A percentile compares a stretch with the other conserved stretches of the same genome.
Conservation (phyloP, 2,113 vertebrate genomes). For the Eptesicus fuscus region DNA sequence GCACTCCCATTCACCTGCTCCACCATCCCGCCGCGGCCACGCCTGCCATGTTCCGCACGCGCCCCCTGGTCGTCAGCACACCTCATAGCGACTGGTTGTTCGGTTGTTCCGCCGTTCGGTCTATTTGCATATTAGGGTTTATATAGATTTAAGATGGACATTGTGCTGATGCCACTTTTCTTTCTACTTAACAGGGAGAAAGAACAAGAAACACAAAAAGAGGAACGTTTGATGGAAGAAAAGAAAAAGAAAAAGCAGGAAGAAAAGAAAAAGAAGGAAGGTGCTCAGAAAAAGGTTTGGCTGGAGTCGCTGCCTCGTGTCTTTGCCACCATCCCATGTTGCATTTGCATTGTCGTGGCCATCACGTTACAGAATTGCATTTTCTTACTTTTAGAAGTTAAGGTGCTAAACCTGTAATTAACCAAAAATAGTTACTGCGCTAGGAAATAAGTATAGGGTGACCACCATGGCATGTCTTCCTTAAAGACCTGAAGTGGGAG, state of each 20-base stretch:
- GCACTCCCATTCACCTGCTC: too few species aligned
- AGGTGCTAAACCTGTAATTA: not conserved
- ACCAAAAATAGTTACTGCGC: not conserved
- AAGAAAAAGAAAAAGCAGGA: slow-evolving; percentile 99
- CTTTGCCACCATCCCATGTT: not conserved
- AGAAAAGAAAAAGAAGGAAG: slow-evolving; percentile 98
- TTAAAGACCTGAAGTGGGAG: not conserved
- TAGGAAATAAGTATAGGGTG: not conserved
- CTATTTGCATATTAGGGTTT: too few species aligned
- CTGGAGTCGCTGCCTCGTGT: accelerated
- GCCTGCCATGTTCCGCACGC: too few species aligned
- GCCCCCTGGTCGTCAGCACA: too few species aligned
- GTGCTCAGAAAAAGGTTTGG: slow-evolving; percentile 95
- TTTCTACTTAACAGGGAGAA: slow-evolving; percentile 86
- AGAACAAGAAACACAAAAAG: slow-evolving; percentile 92
- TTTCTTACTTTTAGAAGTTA: not conserved
- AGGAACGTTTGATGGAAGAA: slow-evolving; percentile 99
- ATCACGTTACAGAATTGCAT: accelerated
- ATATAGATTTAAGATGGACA: not conserved
- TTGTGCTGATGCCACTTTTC: not conserved
- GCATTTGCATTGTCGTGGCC: accelerated
- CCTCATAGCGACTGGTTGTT: too few species aligned
- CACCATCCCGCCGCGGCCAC: too few species aligned
- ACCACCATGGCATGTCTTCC: not conserved
- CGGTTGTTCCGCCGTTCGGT: too few species aligned